phyloP scores from a whole-genome alignment of 64 coral and sea anemone species.

The Hydrozoanthus tunicans region DNA sequence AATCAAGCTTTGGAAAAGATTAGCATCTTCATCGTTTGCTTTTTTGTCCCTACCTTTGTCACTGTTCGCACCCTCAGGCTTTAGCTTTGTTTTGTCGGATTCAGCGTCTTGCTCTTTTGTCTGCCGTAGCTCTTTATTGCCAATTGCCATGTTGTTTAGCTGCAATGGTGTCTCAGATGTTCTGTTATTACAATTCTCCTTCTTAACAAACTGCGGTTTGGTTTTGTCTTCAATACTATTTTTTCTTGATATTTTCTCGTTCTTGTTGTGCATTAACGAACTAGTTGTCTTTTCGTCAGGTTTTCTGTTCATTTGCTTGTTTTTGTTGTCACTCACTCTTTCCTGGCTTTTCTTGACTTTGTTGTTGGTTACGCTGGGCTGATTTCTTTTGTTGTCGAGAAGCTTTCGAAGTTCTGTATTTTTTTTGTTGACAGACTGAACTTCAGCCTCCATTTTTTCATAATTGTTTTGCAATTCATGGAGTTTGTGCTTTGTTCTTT shows the following conservation, averaged over 20 bases:
- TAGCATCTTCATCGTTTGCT: not conserved
- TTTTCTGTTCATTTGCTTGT: slow-evolving; percentile 10
- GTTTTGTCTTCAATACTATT: not conserved
- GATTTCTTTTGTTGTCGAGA: slow-evolving; percentile 23
- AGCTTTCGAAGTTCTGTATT: slow-evolving; percentile 44
- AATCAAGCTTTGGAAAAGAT: not conserved
- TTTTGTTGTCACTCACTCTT: not conserved
- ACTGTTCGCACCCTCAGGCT: not conserved
- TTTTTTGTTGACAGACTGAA: slow-evolving; percentile 46
- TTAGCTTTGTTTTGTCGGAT: not conserved
- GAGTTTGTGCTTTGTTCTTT: slow-evolving; percentile 37
- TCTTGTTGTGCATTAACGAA: not conserved
- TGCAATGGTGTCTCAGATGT: not conserved
- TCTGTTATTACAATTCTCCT: not conserved
- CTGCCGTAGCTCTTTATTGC: not conserved
- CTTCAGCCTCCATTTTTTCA: slow-evolving; percentile 57
- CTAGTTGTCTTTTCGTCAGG: not conserved
- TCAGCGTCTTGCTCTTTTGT: not conserved
- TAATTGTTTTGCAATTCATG: slow-evolving; percentile 54
- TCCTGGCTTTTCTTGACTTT: not conserved
- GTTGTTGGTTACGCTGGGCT: not conserved
- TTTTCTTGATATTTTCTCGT: not conserved
- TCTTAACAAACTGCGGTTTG: not conserved
- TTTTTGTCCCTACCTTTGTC: not conserved
- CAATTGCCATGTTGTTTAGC: not conserved